Conservation (phyloP, 2,888 invertebrate genomes). For the Cheilosia soror region DNA sequence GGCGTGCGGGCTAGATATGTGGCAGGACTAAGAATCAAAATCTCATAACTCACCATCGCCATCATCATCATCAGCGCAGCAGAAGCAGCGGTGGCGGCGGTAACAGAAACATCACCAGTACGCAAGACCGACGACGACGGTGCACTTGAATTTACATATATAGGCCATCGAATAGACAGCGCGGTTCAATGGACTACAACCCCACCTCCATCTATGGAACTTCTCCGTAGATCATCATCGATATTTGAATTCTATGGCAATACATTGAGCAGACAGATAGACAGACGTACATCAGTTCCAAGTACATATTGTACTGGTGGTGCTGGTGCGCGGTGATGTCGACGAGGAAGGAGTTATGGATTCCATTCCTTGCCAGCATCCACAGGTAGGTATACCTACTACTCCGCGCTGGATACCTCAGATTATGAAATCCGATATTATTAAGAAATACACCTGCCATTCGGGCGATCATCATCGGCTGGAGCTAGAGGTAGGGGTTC, state of each 20-base stretch:
- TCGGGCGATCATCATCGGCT: constrained; percentile 19
- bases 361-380: constrained; percentile 44
- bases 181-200: constrained; percentile 72
- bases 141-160: constrained; percentile 74
- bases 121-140: constrained; percentile 13
- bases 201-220: constrained; percentile 64
- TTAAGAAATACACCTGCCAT: constrained; percentile 74
- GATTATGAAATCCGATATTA: constrained; percentile 70
- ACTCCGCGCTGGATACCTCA: constrained; percentile 11
- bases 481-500: constrained; percentile 24
- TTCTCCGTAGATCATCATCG: constrained; percentile 62
- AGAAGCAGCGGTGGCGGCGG: constrained; percentile 29
- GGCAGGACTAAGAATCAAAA: constrained; percentile 52
- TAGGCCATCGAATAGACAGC: constrained; percentile 71
- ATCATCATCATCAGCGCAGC: constrained; percentile 50
- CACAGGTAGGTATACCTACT: constrained; percentile 23
- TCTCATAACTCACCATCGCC: constrained; percentile 67
- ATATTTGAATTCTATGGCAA: constrained; percentile 65
- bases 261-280: constrained; percentile 35
- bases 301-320: constrained; percentile 62
- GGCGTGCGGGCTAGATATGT: constrained; percentile 19
- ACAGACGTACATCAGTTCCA: constrained; percentile 59
- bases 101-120: neutral
- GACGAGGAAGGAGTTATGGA: constrained; percentile 62
- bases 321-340: constrained; percentile 36